Percentiles rank a stretch among this genome's conserved stretches.
Conservation (phyloP, 2,797 vertebrate genomes). For the Podargus strigoides region DNA sequence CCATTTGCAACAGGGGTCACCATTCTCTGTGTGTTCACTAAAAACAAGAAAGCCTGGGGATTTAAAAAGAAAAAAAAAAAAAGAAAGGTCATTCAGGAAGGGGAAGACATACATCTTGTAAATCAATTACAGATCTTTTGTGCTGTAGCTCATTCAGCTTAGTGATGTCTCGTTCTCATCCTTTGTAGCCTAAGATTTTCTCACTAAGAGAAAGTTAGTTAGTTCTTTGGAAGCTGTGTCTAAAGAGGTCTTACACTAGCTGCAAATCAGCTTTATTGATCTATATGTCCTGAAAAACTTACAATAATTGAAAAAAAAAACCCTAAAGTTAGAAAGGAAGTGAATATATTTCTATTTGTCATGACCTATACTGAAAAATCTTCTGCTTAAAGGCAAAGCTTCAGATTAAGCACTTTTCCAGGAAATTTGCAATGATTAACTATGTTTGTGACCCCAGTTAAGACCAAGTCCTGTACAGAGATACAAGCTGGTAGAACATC, state of each 20-base stretch:
- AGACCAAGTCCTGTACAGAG: not conserved
- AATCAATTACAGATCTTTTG: not conserved
- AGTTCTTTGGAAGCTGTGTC: not conserved
- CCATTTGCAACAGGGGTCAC: not conserved
- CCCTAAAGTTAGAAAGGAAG: not conserved
- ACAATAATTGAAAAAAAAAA: not conserved
- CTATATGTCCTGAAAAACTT: not conserved
- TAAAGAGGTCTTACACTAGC: not conserved
- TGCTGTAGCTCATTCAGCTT: not conserved
- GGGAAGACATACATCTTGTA: not conserved
- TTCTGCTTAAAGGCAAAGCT: not conserved
- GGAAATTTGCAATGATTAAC: not conserved
- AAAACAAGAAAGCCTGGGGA: not conserved
- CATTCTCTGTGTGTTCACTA: not conserved
- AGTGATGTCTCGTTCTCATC: not conserved
- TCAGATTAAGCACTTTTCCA: not conserved
- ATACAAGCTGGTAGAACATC: not conserved
- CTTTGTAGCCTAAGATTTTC: not conserved
- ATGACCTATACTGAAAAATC: not conserved
- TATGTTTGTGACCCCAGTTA: accelerated
- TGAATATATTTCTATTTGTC: not conserved
- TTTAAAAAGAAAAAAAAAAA: not conserved
- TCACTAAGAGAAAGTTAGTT: not conserved
- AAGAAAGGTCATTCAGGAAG: not conserved
- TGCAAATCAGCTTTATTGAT: slow-evolving; percentile 1